Conservation (phyloP, 2,797 vertebrate genomes). For the Poeciliopsis paucimaculata region DNA sequence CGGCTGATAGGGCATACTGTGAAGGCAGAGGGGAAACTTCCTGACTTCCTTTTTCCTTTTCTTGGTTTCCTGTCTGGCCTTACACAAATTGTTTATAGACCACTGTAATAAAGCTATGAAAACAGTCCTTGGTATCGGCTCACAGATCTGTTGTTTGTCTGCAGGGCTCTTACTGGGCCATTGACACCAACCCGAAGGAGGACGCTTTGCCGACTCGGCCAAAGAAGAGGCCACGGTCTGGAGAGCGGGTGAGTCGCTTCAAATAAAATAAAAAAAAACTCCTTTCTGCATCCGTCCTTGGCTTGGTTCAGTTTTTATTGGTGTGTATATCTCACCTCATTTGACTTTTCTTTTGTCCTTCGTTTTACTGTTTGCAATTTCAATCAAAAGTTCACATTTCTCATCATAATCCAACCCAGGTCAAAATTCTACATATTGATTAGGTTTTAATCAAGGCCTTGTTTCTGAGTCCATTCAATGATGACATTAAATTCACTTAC, state of each 20-base stretch:
- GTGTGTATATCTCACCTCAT: not conserved
- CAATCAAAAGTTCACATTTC: not conserved
- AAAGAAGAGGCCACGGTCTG: slow-evolving; percentile 94
- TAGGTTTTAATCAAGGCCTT: not conserved
- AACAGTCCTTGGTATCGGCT: slow-evolving; percentile 30
- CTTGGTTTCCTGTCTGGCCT: not conserved
- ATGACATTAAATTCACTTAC: not conserved
- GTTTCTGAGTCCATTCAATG: not conserved
- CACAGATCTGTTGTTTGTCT: slow-evolving; percentile 47
- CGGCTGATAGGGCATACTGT: slow-evolving; percentile 25
- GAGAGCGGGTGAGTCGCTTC: slow-evolving; percentile 86
- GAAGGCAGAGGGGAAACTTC: not conserved
- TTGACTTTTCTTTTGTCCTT: not conserved
- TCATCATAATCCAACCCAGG: not conserved
- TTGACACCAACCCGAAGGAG: slow-evolving; percentile 94
- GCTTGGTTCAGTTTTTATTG: not conserved
- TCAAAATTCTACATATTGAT: not conserved
- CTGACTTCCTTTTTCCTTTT: slow-evolving; percentile 9
- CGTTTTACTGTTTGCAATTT: not conserved
- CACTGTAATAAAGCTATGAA: slow-evolving; percentile 7
- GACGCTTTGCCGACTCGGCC: slow-evolving; percentile 89
- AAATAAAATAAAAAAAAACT: slow-evolving; percentile 8
- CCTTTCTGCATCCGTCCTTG: not conserved
- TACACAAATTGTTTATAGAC: slow-evolving; percentile 1
- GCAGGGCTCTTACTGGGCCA: slow-evolving; percentile 94